Evolutionary conservation across 2,113 vertebrate genomes (phyloP).

Genomic region (Sylvia atricapilla): DNA sequence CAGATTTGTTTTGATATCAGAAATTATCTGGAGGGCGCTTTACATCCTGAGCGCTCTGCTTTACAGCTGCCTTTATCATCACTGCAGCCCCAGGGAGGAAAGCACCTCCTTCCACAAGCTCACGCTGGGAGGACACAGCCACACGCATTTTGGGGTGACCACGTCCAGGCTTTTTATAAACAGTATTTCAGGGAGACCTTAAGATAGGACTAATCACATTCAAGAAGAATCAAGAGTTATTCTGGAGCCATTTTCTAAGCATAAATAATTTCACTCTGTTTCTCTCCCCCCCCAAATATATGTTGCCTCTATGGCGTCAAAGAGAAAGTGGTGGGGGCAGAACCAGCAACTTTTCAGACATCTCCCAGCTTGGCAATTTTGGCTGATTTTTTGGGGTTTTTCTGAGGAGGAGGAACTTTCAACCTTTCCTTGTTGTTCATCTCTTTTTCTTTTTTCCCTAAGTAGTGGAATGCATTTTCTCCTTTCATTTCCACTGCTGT

Average conservation of each 20-base stretch:
- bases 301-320: fast-evolving
- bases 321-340: neutral
- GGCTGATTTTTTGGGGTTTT: neutral
- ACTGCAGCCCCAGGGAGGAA: conserved; percentile 25
- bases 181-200: neutral
- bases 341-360: neutral
- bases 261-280: neutral
- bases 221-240: neutral
- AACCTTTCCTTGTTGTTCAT: neutral
- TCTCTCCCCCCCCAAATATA: neutral
- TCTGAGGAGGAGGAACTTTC: neutral
- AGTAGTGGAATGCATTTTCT: neutral
- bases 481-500: neutral
- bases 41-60: conserved; percentile 26
- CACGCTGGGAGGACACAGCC: neutral
- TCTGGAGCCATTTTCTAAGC: neutral
- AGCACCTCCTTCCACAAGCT: neutral
- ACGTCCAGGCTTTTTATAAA: neutral
- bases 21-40: conserved; percentile 63
- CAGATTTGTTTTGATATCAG: conserved; percentile 32
- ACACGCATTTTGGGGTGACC: neutral
- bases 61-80: conserved; percentile 39
- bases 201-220: neutral
- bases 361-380: neutral
- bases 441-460: neutral